Evolutionary conservation across 2,888 invertebrate genomes (phyloP), one percentile per base, ranked within the genome.

Genomic region (Periphyllus acericola): DNA sequence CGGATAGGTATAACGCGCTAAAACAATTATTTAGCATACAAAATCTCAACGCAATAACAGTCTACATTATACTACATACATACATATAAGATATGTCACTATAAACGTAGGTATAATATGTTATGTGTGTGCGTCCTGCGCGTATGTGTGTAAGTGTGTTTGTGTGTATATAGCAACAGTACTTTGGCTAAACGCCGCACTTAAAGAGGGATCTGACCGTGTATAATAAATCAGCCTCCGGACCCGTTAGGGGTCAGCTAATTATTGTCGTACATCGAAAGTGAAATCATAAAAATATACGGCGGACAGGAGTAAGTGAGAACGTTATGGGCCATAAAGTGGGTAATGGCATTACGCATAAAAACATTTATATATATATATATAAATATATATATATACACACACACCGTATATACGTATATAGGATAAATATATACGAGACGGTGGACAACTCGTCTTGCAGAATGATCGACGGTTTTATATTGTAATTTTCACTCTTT

Each of bases 241-340:
- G 76, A 19, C 8, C 40, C 72, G 72, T 83, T 83, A 71, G 78
- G 85, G 85, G 85, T 85, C 85, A 85, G 78, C 85, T 85, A 85
- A 85, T 85, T 85, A 85, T 78, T 78, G 85, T 85, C 85, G 78
- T 78, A 78, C 85, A 68, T 68, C 78, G 85, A 85, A 85, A 85
- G 85, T 85, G 78, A 85, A 85, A 78, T 78, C 85, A 85, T 85
- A 85, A 85, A 85, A 85, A 78, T 80, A 81, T 40, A 68, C 66
- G 76, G 66, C 17, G 40, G 46, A 78, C 76, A 76, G 68, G 78
- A 66, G 85, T 78, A 85, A 66, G 85, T 85, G 85, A 78, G 85
- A 78, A 85, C 78, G 85, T 85, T 85, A 85, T 85, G 46, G 78
- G 71, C 71, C 68, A 84, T 84, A 84, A 84, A 84, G 84, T 46